A percentile compares a stretch with the other conserved stretches of the same genome.
phyloP scores from a whole-genome alignment of 2,113 vertebrate species.

The Tiliqua scincoides region DNA sequence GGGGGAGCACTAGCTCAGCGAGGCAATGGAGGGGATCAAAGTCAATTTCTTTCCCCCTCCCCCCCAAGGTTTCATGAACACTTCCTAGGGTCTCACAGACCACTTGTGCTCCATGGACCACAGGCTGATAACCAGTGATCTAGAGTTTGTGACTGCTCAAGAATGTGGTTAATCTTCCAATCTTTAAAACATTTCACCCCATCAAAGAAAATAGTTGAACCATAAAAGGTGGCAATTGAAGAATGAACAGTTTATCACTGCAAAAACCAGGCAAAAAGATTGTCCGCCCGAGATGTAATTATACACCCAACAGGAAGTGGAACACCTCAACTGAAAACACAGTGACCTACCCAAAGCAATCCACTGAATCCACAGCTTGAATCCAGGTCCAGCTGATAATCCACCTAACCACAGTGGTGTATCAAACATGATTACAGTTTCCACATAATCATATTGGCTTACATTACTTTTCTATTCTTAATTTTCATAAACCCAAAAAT shows the following conservation, averaged over 20 bases:
- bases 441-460: not conserved
- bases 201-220: not conserved
- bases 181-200: not conserved
- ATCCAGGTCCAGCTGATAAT: not conserved
- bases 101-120: too few species aligned
- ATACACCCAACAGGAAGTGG: not conserved
- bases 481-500: not conserved
- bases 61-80: too few species aligned
- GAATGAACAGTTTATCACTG: not conserved
- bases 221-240: not conserved
- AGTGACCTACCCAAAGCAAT: not conserved
- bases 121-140: too few species aligned
- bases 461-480: not conserved
- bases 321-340: not conserved
- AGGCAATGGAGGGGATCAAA: too few species aligned
- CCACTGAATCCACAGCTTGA: not conserved
- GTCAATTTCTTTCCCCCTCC: too few species aligned
- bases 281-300: not conserved
- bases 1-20: too few species aligned
- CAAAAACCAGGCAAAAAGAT: not conserved
- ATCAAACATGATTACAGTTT: not conserved
- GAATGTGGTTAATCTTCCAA: not conserved
- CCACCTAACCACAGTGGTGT: not conserved
- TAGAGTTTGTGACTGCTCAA: not conserved
- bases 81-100: too few species aligned